Conservation (phyloP, 2,888 invertebrate species). For the Lycia hirtaria region DNA sequence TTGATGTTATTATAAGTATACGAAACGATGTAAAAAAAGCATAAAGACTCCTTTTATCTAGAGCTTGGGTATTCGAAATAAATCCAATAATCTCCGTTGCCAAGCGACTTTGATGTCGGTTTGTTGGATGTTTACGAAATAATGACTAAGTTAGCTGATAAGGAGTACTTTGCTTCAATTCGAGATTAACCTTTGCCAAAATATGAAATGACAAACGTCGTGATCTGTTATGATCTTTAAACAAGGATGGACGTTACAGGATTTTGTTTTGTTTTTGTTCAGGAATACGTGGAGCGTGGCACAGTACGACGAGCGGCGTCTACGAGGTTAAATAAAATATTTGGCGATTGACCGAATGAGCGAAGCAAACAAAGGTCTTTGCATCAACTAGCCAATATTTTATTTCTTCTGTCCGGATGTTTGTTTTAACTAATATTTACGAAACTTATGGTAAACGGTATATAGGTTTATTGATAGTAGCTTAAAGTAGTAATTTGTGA, state of each 20-base stretch:
- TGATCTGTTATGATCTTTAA: neutral
- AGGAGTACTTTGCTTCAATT: neutral
- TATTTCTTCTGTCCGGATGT: too few species aligned
- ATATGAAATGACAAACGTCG: neutral
- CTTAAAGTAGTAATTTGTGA: too few species aligned
- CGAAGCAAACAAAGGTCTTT: too few species aligned
- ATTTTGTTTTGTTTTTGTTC: neutral
- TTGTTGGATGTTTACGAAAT: conserved; percentile 36
- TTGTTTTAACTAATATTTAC: too few species aligned
- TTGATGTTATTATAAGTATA: conserved; percentile 41
- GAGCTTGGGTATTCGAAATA: conserved; percentile 51
- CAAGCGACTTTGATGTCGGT: conserved; percentile 57
- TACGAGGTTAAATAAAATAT: too few species aligned
- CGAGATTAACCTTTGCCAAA: neutral
- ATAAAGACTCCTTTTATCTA: conserved; percentile 54
- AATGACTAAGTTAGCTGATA: conserved; percentile 23
- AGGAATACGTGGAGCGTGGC: too few species aligned
- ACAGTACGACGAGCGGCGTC: too few species aligned
- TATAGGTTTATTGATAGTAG: too few species aligned
- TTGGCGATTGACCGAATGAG: too few species aligned
- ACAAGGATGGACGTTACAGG: neutral
- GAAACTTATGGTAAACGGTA: too few species aligned
- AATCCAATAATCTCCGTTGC: conserved; percentile 60
- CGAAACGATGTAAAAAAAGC: conserved; percentile 44
- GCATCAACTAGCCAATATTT: too few species aligned